A percentile compares a stretch with the other conserved stretches of the same genome.
phyloP scores from a whole-genome alignment of 2,888 invertebrate species.

The Oscheius onirici region DNA sequence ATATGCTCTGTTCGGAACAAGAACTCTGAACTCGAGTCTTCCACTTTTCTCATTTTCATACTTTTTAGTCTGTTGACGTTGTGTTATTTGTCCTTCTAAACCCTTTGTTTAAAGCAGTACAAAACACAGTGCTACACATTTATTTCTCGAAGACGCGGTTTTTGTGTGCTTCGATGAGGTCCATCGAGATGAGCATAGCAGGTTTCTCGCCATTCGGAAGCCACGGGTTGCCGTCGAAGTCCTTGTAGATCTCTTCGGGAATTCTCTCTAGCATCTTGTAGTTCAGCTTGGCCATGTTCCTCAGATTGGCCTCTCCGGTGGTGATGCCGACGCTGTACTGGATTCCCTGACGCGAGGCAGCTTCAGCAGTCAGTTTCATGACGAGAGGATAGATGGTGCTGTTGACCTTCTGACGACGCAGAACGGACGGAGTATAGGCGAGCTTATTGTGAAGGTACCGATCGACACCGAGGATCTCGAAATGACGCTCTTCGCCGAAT shows the following conservation, averaged over 20 bases:
- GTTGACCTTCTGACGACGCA: neutral
- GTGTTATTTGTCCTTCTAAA: neutral
- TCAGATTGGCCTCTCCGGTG: neutral
- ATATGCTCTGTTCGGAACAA: slow-evolving; percentile 96
- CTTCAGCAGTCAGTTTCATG: neutral
- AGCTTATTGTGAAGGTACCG: neutral
- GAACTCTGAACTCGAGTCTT: slow-evolving; percentile 75
- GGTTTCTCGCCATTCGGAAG: neutral
- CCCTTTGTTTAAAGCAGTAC: too few species aligned
- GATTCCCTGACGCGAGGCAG: neutral
- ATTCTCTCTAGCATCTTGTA: neutral
- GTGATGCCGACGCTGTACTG: neutral
- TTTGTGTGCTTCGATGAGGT: neutral
- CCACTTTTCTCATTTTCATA: neutral
- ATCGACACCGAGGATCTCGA: neutral
- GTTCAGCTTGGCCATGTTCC: neutral
- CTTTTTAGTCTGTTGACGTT: neutral
- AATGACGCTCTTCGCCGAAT: neutral
- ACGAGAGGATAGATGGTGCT: neutral
- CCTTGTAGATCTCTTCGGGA: slow-evolving; percentile 6
- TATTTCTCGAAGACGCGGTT: neutral
- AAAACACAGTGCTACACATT: too few species aligned
- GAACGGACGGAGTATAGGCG: neutral
- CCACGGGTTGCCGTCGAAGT: neutral
- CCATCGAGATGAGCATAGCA: neutral